Conservation (phyloP, 1,140 invertebrate genomes). For the Armadillidium nasatum region DNA sequence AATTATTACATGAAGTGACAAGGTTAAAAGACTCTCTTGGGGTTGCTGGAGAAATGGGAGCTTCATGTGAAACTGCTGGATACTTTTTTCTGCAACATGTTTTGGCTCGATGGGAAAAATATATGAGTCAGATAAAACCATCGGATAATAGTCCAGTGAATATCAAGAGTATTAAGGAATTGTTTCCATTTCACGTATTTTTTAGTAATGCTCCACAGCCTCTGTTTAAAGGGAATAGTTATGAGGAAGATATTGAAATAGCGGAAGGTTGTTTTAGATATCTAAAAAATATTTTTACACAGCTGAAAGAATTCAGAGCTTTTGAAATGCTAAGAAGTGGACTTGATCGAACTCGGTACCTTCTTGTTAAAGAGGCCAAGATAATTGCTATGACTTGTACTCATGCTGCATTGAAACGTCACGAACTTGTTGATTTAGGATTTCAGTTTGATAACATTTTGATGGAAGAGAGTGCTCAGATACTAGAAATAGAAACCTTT, state of each 20-base stretch:
- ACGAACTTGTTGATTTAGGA: constrained; percentile 90
- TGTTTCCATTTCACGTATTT: constrained; percentile 90
- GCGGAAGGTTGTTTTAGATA: constrained; percentile 92
- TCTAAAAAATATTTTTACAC: constrained; percentile 91
- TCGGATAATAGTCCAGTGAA: constrained; percentile 48
- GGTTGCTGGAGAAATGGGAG: constrained; percentile 84
- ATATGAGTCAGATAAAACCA: constrained; percentile 61
- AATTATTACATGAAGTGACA: constrained; percentile 84
- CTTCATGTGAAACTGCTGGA: constrained; percentile 97
- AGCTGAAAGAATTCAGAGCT: constrained; percentile 95
- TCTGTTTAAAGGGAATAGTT: constrained; percentile 73
- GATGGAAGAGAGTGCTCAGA: constrained; percentile 99
- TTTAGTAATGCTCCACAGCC: constrained; percentile 90
- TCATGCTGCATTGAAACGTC: constrained; percentile 93
- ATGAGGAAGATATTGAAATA: constrained; percentile 82
- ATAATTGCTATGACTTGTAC: constrained; percentile 99
- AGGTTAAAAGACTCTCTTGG: constrained; percentile 78
- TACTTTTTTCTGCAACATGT: constrained; percentile 85
- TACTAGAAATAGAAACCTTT: constrained; percentile 99
- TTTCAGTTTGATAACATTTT: constrained; percentile 98
- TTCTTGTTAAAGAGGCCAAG: constrained; percentile 97
- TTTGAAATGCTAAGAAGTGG: constrained; percentile 92
- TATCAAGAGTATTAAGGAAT: constrained; percentile 54
- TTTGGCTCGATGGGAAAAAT: constrained; percentile 86
- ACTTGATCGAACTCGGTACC: constrained; percentile 88